phyloP scores from a whole-genome alignment of 2,888 invertebrate genomes.

The Clanis bilineata region DNA sequence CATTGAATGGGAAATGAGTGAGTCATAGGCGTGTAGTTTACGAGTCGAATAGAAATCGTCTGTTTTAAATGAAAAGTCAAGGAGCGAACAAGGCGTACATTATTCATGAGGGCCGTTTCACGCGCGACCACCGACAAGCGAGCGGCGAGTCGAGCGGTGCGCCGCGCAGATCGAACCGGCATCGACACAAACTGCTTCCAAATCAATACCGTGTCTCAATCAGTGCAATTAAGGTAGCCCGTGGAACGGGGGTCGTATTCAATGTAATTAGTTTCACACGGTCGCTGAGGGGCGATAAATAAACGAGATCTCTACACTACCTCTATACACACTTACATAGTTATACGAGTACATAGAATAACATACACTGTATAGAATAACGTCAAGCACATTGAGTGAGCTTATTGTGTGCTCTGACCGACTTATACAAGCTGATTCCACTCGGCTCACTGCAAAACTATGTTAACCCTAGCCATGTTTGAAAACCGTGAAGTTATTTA shows the following conservation, averaged over 20 bases:
- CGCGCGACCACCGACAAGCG: constrained; percentile 54
- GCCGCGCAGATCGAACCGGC: constrained; percentile 28
- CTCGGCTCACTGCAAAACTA: neutral
- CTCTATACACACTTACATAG: no score
- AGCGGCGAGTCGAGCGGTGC: constrained; percentile 29
- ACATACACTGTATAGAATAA: constrained; percentile 39
- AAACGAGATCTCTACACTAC: constrained; percentile 42
- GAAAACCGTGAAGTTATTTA: neutral
- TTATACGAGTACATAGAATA: no score
- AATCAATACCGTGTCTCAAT: constrained; percentile 81
- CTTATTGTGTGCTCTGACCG: constrained; percentile 17
- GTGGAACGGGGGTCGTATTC: constrained; percentile 59
- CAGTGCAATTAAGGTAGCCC: constrained; percentile 75
- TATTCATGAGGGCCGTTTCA: constrained; percentile 76
- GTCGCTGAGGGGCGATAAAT: constrained; percentile 60
- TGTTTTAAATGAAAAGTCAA: constrained; percentile 79
- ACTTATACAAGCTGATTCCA: constrained; percentile 27
- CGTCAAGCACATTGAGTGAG: constrained; percentile 44
- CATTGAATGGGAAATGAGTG: constrained; percentile 78
- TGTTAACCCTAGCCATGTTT: no score
- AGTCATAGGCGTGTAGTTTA: constrained; percentile 77
- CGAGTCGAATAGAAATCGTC: constrained; percentile 80
- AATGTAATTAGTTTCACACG: constrained; percentile 74
- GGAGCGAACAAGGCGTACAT: constrained; percentile 74
- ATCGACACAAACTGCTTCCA: constrained; percentile 65